A percentile compares a stretch with the other conserved stretches of the same genome.
Conservation (phyloP, 1,140 invertebrate genomes). For the Lepidotrigona ventralis region DNA sequence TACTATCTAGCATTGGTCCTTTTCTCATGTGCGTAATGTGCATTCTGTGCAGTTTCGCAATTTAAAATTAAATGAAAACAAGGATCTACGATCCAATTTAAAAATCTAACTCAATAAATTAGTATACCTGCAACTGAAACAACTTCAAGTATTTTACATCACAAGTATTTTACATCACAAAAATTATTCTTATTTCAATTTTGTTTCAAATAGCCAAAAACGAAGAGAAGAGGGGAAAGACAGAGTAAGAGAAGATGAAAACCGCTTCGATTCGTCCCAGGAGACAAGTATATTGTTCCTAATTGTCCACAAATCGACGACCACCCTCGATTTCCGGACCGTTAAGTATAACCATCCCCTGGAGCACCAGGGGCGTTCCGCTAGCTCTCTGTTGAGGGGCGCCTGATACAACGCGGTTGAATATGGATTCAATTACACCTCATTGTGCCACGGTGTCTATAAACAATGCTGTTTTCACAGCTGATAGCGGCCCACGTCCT, state of each 20-base stretch:
- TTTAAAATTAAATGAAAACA: too few relatives aligned
- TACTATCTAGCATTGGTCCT: neutral
- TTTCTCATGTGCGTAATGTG: too few relatives aligned
- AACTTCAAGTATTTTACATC: neutral
- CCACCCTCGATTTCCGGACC: slow-evolving; percentile 69
- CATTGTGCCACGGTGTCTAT: slow-evolving; percentile 76
- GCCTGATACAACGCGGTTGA: slow-evolving; percentile 48
- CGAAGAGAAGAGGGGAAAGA: too few relatives aligned
- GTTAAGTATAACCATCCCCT: slow-evolving; percentile 67
- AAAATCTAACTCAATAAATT: too few relatives aligned
- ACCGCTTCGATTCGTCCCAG: slow-evolving; percentile 6
- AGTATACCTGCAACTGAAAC: neutral
- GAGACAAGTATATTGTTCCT: slow-evolving; percentile 64
- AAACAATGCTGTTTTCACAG: slow-evolving; percentile 78
- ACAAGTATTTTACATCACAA: neutral
- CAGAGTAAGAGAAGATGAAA: neutral
- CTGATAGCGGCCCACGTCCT: slow-evolving; percentile 69
- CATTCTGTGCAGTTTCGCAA: too few relatives aligned
- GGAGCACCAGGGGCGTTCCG: slow-evolving; percentile 41
- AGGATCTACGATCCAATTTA: too few relatives aligned
- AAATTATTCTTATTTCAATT: neutral
- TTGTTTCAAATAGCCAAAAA: neutral
- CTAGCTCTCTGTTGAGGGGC: slow-evolving; percentile 44
- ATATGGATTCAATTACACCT: slow-evolving; percentile 79
- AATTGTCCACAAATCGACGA: slow-evolving; percentile 77